phyloP scores from a whole-genome alignment of 1,140 invertebrate genomes.

The Platorchestia sp. region DNA sequence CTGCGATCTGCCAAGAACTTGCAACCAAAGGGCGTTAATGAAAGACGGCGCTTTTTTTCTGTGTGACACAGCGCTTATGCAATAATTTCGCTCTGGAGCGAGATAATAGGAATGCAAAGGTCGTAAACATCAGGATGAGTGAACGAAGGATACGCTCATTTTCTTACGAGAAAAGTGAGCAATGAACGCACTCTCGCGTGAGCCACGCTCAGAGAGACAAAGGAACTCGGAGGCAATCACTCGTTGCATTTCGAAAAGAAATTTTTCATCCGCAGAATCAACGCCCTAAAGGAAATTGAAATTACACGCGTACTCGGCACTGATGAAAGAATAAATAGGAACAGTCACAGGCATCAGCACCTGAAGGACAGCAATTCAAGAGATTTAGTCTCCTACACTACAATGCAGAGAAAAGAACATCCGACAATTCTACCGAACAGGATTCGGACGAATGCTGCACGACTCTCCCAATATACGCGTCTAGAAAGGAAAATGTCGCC shows the following conservation, averaged over 20 bases:
- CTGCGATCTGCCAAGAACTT: not conserved
- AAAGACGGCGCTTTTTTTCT: not conserved
- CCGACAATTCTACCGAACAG: not conserved
- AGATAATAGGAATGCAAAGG: conserved; percentile 49
- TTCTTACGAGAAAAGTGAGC: conserved; percentile 13
- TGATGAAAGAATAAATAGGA: not conserved
- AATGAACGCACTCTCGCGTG: conserved; percentile 10
- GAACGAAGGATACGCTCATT: conserved; percentile 14
- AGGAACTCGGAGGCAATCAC: not conserved
- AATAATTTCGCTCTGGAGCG: conserved; percentile 31
- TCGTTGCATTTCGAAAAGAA: conserved; percentile 6
- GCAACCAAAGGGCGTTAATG: conserved; percentile 21
- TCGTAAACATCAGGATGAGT: conserved; percentile 3
- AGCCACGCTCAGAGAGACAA: not conserved
- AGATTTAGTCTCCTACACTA: not conserved
- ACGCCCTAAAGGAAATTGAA: not conserved
- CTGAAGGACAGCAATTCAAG: not conserved
- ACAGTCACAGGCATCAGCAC: not conserved
- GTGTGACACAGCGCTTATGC: conserved; percentile 50
- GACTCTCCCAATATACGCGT: not conserved
- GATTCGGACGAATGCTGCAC: not conserved
- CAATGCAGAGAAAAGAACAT: not conserved
- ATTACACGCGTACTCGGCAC: not conserved
- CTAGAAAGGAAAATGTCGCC: not conserved
- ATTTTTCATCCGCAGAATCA: not conserved